Conservation (phyloP, 2,888 invertebrate species). For the Anagyrus pseudococci region DNA sequence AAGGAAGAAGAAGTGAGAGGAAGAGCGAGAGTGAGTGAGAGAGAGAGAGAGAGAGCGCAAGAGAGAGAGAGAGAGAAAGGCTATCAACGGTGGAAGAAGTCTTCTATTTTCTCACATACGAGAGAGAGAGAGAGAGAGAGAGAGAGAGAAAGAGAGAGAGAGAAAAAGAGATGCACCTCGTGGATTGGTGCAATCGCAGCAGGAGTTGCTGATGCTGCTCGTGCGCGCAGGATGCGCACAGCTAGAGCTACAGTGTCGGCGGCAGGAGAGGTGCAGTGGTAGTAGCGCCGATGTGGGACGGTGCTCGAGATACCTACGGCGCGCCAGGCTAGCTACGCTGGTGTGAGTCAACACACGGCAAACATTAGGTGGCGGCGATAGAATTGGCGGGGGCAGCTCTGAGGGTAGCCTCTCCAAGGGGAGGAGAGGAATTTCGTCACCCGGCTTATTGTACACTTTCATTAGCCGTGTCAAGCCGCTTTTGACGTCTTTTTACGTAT, state of each 20-base stretch:
- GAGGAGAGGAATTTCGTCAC: slow-evolving; percentile 45
- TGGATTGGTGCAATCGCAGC: slow-evolving; percentile 56
- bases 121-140: no score
- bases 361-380: neutral
- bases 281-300: slow-evolving; percentile 52
- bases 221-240: slow-evolving; percentile 8
- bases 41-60: no score
- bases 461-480: slow-evolving; percentile 42
- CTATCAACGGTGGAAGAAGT: slow-evolving; percentile 9
- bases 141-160: no score
- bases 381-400: no score
- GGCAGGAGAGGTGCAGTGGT: neutral
- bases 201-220: slow-evolving; percentile 46
- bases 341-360: slow-evolving; percentile 15
- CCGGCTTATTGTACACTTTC: slow-evolving; percentile 51
- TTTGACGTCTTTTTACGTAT: slow-evolving; percentile 38
- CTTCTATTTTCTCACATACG: slow-evolving; percentile 42
- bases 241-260: neutral
- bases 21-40: slow-evolving; percentile 8
- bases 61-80: no score
- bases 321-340: no score
- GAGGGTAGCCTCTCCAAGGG: no score
- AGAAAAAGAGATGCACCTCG: slow-evolving; percentile 14
- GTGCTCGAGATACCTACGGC: slow-evolving; percentile 40
- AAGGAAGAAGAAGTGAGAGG: no score